Evolutionary conservation across 1,140 invertebrate species (phyloP).

Genomic region (Heliconius nattereri): DNA sequence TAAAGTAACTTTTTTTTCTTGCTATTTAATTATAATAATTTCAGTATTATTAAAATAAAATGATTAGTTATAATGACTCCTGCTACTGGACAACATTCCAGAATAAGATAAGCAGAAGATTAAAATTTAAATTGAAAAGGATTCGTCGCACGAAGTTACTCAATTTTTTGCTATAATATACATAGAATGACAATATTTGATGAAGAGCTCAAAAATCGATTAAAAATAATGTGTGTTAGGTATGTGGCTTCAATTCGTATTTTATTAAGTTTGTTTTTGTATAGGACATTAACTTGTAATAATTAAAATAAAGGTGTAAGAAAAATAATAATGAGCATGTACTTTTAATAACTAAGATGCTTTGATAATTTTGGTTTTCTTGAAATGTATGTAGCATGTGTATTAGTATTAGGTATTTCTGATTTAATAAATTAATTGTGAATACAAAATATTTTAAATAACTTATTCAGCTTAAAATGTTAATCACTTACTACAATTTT

Average conservation of each 20-base stretch:
- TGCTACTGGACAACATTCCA: neutral
- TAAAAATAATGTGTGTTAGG: neutral
- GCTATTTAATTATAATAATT: neutral
- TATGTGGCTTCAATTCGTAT: neutral
- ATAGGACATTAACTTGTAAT: neutral
- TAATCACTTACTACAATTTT: neutral
- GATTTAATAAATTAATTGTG: too few species aligned
- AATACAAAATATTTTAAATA: too few species aligned
- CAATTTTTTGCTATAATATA: conserved; percentile 7
- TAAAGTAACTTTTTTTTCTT: neutral
- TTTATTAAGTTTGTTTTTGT: neutral
- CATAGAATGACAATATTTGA: neutral
- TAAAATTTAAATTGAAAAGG: neutral
- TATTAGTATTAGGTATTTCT: too few species aligned
- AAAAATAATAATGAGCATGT: neutral
- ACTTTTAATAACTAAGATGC: neutral
- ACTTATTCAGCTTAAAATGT: too few species aligned
- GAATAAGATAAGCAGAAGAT: neutral
- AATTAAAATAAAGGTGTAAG: neutral
- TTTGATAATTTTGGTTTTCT: too few species aligned
- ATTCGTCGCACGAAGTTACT: neutral
- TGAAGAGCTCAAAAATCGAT: neutral
- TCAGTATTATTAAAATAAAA: neutral
- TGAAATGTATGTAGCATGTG: too few species aligned
- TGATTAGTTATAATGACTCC: neutral